Evolutionary conservation across 2,888 invertebrate genomes (phyloP).

Genomic region (Cheilosia grossa): DNA sequence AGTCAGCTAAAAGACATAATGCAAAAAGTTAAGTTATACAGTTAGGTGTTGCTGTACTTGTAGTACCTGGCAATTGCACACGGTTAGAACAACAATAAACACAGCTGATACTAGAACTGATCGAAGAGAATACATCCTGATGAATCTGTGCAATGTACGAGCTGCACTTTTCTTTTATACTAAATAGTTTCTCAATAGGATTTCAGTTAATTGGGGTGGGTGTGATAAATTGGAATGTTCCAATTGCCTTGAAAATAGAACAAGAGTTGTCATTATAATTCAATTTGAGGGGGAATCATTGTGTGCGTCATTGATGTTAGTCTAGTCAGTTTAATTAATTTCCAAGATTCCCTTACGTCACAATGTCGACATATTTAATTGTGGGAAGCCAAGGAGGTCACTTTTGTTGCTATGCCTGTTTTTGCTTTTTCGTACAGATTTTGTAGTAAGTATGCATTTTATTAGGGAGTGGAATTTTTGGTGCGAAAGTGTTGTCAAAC

Average conservation of each 20-base stretch:
- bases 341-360: constrained; percentile 13
- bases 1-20: constrained; percentile 65
- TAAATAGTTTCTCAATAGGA: constrained; percentile 22
- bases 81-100: constrained; percentile 42
- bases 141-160: constrained; percentile 45
- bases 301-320: neutral
- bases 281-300: neutral
- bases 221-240: neutral
- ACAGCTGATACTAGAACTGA: constrained; percentile 53
- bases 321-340: constrained; percentile 10
- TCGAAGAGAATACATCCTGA: constrained; percentile 63
- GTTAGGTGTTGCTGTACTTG: neutral
- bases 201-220: constrained; percentile 54
- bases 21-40: neutral
- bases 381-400: constrained; percentile 1
- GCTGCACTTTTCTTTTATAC: constrained; percentile 53
- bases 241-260: neutral
- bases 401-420: neutral
- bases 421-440: no score
- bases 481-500: no score
- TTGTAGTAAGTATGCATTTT: no score
- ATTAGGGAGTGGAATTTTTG: no score
- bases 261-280: neutral
- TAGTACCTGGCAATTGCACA: constrained; percentile 59
- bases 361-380: neutral